These are phyloP conservation scores for Capreolus pygargus DNA, from an alignment of 2,113 vertebrate genomes.

Conservation along the genomic window DNA sequence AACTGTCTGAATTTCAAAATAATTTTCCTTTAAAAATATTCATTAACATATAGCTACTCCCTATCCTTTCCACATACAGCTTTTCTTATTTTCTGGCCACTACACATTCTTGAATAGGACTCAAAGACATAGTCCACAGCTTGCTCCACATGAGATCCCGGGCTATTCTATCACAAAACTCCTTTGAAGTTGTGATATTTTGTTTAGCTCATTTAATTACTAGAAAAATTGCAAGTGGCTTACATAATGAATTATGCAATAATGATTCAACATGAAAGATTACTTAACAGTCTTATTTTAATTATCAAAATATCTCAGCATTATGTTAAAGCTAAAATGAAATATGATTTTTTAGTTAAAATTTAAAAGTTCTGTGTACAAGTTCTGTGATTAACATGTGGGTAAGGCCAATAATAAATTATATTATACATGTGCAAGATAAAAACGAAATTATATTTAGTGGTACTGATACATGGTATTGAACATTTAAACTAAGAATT, in stretches of 20 bases:
- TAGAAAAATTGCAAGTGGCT: neutral
- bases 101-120: neutral
- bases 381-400: neutral
- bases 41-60: neutral
- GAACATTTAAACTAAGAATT: neutral
- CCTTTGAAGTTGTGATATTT: slow-evolving; percentile 6
- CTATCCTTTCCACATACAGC: neutral
- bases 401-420: neutral
- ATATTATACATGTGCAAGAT: neutral
- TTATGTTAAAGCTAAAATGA: neutral
- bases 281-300: neutral
- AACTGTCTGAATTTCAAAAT: slow-evolving; percentile 57
- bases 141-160: neutral
- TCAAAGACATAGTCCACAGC: neutral
- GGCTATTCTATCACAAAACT: neutral
- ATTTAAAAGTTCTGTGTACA: neutral
- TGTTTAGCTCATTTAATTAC: neutral
- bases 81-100: neutral
- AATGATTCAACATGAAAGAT: slow-evolving; percentile 31
- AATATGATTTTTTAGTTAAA: neutral
- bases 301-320: slow-evolving; percentile 16
- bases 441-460: neutral
- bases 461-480: neutral
- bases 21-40: neutral
- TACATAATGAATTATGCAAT: slow-evolving; percentile 49